Evolutionary conservation across 2,797 vertebrate genomes (phyloP).

Genomic region (Denticeps clupeoides): DNA sequence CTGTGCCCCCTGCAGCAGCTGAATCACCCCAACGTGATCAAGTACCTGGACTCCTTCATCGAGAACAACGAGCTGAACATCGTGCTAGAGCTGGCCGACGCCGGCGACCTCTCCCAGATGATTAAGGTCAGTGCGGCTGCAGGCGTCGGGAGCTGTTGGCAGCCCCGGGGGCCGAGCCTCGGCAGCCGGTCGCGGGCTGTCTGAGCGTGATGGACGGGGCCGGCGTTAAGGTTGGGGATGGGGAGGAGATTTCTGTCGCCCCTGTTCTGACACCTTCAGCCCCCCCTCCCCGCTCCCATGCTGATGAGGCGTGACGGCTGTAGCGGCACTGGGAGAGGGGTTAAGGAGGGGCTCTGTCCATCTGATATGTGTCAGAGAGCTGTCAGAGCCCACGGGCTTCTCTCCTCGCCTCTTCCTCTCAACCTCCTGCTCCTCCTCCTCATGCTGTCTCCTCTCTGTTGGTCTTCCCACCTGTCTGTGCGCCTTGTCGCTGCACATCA

Average conservation of each 20-base stretch:
- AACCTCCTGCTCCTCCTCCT: neutral
- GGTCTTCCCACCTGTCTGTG: neutral
- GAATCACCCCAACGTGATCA: conserved; percentile 89
- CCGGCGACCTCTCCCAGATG: conserved; percentile 89
- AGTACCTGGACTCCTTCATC: conserved; percentile 88
- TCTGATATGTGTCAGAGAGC: neutral
- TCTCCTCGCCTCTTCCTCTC: neutral
- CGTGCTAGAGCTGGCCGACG: conserved; percentile 81
- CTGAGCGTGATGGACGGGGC: neutral
- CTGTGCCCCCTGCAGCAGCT: conserved; percentile 47
- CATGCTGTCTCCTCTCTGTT: neutral
- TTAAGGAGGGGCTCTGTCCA: conserved; percentile 1
- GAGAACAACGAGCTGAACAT: conserved; percentile 87
- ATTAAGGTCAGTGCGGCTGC: conserved; percentile 67
- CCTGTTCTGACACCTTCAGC: too few species aligned
- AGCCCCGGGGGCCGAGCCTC: neutral
- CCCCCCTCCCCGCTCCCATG: too few species aligned
- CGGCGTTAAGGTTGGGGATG: too few species aligned
- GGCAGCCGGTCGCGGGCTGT: neutral
- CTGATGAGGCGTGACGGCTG: neutral
- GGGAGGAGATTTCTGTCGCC: too few species aligned
- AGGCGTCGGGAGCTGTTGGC: neutral
- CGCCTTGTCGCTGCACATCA: neutral
- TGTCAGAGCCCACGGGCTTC: neutral
- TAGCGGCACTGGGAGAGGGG: neutral